Evolutionary conservation across 2,888 invertebrate species (phyloP).

Genomic region (Drosophila merina): DNA sequence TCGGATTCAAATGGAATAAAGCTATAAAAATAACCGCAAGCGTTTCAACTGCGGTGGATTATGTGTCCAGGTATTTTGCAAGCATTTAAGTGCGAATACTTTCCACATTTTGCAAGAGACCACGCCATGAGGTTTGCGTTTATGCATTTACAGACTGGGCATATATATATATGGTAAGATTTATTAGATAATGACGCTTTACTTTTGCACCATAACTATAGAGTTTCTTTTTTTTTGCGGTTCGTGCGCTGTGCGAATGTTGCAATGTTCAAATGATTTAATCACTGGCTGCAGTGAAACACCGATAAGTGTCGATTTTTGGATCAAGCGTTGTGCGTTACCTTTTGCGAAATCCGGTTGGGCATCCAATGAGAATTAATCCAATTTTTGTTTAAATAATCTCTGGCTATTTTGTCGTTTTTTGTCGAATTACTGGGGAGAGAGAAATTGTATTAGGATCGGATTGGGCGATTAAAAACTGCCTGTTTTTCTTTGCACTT

Average conservation of each 20-base stretch:
- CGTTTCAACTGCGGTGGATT: constrained; percentile 27
- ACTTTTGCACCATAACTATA: constrained; percentile 45
- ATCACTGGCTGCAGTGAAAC: constrained; percentile 35
- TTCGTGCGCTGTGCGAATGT: constrained; percentile 46
- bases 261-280: constrained; percentile 73
- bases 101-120: constrained; percentile 58
- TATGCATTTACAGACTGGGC: constrained; percentile 36
- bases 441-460: constrained; percentile 44
- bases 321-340: not conserved
- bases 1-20: not conserved
- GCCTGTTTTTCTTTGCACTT: constrained; percentile 42
- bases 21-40: constrained; percentile 2
- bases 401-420: not conserved
- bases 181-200: constrained; percentile 73
- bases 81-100: constrained; percentile 38
- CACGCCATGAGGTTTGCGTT: constrained; percentile 46
- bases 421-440: constrained; percentile 20
- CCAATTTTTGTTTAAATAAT: constrained; percentile 33
- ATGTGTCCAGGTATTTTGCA: constrained; percentile 46
- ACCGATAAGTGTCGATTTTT: constrained; percentile 39
- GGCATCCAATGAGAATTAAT: constrained; percentile 51
- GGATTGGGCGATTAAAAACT: constrained; percentile 35
- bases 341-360: not conserved
- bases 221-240: constrained; percentile 38
- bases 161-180: constrained; percentile 61